phyloP scores from a whole-genome alignment of 2,888 invertebrate genomes.

The Dryobotodes eremita region DNA sequence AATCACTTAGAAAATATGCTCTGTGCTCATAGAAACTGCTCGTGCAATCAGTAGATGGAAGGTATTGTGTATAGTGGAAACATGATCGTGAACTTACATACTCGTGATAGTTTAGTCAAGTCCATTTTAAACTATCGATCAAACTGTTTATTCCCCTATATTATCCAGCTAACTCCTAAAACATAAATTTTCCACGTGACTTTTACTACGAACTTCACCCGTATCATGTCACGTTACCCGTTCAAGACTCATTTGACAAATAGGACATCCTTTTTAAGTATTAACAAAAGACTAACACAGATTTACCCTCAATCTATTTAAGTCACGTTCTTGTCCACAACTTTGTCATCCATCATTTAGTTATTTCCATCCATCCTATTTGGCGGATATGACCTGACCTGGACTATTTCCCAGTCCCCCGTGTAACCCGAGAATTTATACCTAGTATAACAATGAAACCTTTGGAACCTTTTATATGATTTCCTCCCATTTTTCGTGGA shows the following conservation, averaged over 20 bases:
- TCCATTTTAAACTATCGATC: slow-evolving; percentile 10
- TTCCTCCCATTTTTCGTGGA: slow-evolving; percentile 43
- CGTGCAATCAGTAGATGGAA: slow-evolving; percentile 11
- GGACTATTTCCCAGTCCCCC: slow-evolving; percentile 47
- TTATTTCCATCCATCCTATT: slow-evolving; percentile 59
- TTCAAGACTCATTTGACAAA: slow-evolving; percentile 32
- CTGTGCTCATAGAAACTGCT: slow-evolving; percentile 3
- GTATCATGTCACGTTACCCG: slow-evolving; percentile 7
- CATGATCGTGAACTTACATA: not conserved
- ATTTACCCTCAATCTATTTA: slow-evolving; percentile 46
- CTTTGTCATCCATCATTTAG: slow-evolving; percentile 59
- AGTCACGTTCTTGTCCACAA: slow-evolving; percentile 39
- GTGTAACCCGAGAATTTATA: slow-evolving; percentile 52
- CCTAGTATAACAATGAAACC: slow-evolving; percentile 38
- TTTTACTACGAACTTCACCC: slow-evolving; percentile 19
- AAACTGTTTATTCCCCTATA: slow-evolving; percentile 9
- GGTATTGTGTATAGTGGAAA: not conserved
- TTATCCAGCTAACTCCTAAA: not conserved
- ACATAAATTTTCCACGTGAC: slow-evolving; percentile 18
- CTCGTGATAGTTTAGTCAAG: not conserved
- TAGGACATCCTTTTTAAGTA: slow-evolving; percentile 22
- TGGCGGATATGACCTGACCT: slow-evolving; percentile 60
- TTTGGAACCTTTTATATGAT: slow-evolving; percentile 53
- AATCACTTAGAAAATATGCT: slow-evolving; percentile 27
- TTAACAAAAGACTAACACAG: slow-evolving; percentile 30